Evolutionary conservation across 2,113 vertebrate genomes (phyloP), one percentile per base, ranked within the genome.

Genomic region (Melanerpes formicivorus): DNA sequence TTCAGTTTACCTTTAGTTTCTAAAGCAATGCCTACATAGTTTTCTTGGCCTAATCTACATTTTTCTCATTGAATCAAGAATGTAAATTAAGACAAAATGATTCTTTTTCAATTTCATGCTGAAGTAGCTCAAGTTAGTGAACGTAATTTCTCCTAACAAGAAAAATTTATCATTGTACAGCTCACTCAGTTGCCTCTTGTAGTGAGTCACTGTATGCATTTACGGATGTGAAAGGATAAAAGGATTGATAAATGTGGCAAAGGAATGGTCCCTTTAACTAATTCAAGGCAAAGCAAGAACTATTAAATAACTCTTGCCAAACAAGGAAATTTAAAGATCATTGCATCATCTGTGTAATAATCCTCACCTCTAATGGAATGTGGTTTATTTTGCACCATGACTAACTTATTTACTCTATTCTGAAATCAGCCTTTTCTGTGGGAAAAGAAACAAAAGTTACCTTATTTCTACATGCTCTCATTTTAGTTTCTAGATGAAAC

Each of bases 71-170:
- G 99, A 99, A 99, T 99, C 98, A 99, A 99, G 99, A 99, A 99
- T 99, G 98, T 98, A 99, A 99, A 99, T 99, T 97, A 98, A 98
- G 98, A 97, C 98, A 98, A 98, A 99, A 99, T 98, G 99, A 99
- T 98, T 98, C 98, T 98, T 99, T 99, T 99, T 99, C 99, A 99
- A 99, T 99, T 99, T 99, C 99, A 99, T 99, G 99, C 99, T 99
- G 98, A 99, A 98, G 98, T 98, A 99, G 98, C 98, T 99, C 98
- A 99, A 99, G 98, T 99, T 99, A 99, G 98, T 97, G 98, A 98
- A 98, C 91, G 98, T 99, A 99, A 99, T 99, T 99, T 98, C 98
- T 98, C 98, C 98, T 99, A 99, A 99, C 99, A 99, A 99, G 99
- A 99, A 99, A 98, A 99, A 99, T 99, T 97, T 98, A 99, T 99